A percentile compares a stretch with the other conserved stretches of the same genome.
These are phyloP conservation scores for Argya squamiceps DNA, from an alignment of 2,797 vertebrate species.

Conservation along the genomic window DNA sequence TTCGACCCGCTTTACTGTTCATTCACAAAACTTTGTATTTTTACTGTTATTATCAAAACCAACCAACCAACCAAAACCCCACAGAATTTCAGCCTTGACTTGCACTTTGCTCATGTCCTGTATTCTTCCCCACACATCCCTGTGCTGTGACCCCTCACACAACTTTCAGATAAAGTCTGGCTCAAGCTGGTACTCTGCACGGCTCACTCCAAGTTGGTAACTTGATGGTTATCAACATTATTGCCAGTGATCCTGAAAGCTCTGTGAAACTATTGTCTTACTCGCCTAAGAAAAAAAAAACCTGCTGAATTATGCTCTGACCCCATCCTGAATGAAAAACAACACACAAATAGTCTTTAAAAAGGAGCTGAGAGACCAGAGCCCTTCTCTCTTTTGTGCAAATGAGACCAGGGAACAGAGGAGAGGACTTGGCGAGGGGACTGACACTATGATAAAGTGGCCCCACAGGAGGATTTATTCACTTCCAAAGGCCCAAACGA, in stretches of 20 bases:
- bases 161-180: neutral
- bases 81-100: neutral
- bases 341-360: neutral
- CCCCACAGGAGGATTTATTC: neutral
- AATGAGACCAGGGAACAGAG: neutral
- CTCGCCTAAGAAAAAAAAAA: neutral
- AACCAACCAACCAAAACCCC: too few species aligned
- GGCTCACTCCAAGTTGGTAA: neutral
- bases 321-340: neutral
- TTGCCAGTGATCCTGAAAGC: neutral
- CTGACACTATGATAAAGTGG: slow-evolving; percentile 15
- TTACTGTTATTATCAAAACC: neutral
- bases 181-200: neutral
- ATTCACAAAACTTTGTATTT: neutral
- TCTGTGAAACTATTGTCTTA: neutral
- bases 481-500: neutral
- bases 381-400: slow-evolving; percentile 18
- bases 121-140: neutral
- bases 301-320: neutral
- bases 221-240: neutral
- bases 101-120: fast-evolving
- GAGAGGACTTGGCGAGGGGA: neutral
- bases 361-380: neutral
- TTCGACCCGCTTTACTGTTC: neutral
- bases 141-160: fast-evolving